phyloP scores from a whole-genome alignment of 2,888 invertebrate species.

The Phlogophora meticulosa region DNA sequence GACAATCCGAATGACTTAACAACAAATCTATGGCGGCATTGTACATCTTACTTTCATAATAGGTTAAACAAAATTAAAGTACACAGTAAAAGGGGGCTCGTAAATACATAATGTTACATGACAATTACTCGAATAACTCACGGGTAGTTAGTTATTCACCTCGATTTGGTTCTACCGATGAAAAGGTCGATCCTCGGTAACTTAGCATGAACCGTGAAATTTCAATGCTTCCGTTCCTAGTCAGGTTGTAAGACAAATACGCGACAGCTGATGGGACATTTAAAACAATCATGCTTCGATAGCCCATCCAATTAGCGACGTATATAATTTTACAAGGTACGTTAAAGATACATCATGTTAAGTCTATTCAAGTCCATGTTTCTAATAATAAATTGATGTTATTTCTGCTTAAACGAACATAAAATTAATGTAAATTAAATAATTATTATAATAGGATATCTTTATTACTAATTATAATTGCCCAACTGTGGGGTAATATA shows the following conservation, averaged over 20 bases:
- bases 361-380: neutral
- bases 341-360: slow-evolving; percentile 18
- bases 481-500: too few relatives aligned
- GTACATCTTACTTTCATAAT: too few relatives aligned
- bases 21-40: too few relatives aligned
- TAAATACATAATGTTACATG: neutral
- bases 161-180: slow-evolving; percentile 35
- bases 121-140: slow-evolving; percentile 51
- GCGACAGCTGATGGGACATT: slow-evolving; percentile 67
- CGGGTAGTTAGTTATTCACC: slow-evolving; percentile 47
- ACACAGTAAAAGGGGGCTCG: neutral
- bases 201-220: slow-evolving; percentile 65
- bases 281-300: slow-evolving; percentile 70
- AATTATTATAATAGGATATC: too few relatives aligned
- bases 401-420: neutral
- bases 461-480: too few relatives aligned
- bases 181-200: slow-evolving; percentile 40
- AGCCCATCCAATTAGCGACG: slow-evolving; percentile 71
- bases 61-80: neutral
- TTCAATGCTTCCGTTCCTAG: slow-evolving; percentile 71
- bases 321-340: slow-evolving; percentile 53
- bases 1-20: neutral
- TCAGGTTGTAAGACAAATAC: slow-evolving; percentile 76
- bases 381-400: neutral
- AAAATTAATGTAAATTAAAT: neutral